Evolutionary conservation across 2,797 vertebrate species (phyloP), one percentile per base, ranked within the genome.

Genomic region (Enteromius unitaeniatus): DNA sequence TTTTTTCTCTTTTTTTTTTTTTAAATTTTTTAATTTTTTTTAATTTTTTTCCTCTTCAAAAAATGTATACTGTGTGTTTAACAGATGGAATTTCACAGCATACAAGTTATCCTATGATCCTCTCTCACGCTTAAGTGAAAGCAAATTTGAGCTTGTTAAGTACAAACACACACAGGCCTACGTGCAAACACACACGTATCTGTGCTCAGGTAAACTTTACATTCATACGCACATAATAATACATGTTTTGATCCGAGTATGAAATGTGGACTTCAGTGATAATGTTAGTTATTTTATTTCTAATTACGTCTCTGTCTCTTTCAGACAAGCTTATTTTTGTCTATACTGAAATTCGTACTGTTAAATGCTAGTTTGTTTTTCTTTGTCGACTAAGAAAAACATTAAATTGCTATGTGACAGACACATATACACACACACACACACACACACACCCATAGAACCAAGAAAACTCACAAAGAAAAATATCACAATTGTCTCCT

Each of bases 11-110:
- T 7, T 9, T 55, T 8, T 55, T 23, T n/a, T n/a, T 49, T 49
- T 51, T 58, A n/a, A n/a, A n/a, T n/a, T n/a, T n/a, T n/a, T n/a
- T n/a, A n/a, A n/a, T n/a, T n/a, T n/a, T n/a, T n/a, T n/a, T n/a
- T n/a, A n/a, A n/a, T n/a, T n/a, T n/a, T n/a, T n/a, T n/a, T n/a
- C n/a, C n/a, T n/a, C n/a, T 74, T 53, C 10, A 34, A 4, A 74
- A 74, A 74, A 34, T 37, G 23, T 49, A 17, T 82, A 37, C 51
- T 55, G 37, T 45, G 31, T 73, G 80, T 82, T 45, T 34, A 49
- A 53, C 87, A 84, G 86, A 78, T 76, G 89, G 91, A 92, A 93
- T 94, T 93, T 93, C 90, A 91, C 90, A 92, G 90, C 86, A 89
- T 65, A 82, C 65, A 69, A 87, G 88, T 67, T 84, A 62, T 88